Conservation (phyloP, 2,113 vertebrate species). For the Phalacrocorax aristotelis region DNA sequence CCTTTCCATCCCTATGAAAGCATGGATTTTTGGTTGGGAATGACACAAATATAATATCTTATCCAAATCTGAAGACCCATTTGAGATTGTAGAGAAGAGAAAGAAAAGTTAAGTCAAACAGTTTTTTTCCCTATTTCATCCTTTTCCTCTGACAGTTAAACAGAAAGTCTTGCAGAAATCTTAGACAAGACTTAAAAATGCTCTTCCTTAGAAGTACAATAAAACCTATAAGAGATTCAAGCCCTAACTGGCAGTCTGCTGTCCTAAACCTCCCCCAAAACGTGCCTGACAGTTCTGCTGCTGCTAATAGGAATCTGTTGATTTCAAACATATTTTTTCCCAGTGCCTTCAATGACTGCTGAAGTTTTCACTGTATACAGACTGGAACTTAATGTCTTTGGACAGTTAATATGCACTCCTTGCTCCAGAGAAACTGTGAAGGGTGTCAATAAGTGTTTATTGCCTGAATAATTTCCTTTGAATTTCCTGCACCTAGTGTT, state of each 20-base stretch:
- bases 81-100: neutral
- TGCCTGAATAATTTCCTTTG: neutral
- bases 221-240: neutral
- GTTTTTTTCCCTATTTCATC: neutral
- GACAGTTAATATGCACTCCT: neutral
- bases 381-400: neutral
- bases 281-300: neutral
- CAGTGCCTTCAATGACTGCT: neutral
- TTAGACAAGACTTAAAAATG: neutral
- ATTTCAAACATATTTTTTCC: neutral
- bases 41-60: accelerated
- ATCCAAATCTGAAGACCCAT: neutral
- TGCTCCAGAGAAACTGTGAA: neutral
- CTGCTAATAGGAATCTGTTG: neutral
- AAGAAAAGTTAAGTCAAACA: neutral
- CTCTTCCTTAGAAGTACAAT: neutral
- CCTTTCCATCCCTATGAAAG: neutral
- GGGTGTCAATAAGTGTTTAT: neutral
- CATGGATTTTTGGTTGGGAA: neutral
- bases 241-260: neutral
- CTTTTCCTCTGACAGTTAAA: neutral
- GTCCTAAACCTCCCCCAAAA: neutral
- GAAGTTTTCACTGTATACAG: neutral
- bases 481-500: neutral
- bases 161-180: neutral